Evolutionary conservation across 2,888 invertebrate species (phyloP).

Genomic region (Drosophila hawaiiensis): DNA sequence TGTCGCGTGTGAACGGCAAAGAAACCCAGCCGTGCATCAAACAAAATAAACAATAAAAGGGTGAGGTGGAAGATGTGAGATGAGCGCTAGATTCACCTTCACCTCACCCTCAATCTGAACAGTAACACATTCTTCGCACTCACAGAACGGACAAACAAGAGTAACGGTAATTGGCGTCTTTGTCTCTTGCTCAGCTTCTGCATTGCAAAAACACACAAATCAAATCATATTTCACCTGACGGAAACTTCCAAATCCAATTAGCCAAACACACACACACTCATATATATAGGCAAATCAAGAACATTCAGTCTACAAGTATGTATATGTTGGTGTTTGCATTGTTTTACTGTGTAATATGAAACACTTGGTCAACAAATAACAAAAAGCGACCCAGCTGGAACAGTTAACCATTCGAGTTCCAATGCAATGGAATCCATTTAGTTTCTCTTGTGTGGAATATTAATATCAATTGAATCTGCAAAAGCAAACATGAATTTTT

Average conservation of each 20-base stretch:
- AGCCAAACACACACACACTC: slow-evolving; percentile 33
- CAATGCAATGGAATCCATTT: slow-evolving; percentile 4
- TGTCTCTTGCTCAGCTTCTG: slow-evolving; percentile 22
- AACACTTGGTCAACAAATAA: slow-evolving; percentile 30
- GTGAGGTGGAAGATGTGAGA: neutral
- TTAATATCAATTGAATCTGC: slow-evolving; percentile 2
- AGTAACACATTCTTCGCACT: slow-evolving; percentile 10
- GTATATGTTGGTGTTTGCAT: neutral
- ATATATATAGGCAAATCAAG: slow-evolving; percentile 11
- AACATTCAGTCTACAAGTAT: slow-evolving; percentile 1
- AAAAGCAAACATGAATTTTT: neutral
- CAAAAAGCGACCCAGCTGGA: slow-evolving; percentile 6
- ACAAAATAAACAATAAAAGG: slow-evolving; percentile 9
- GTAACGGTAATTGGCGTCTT: slow-evolving; percentile 15
- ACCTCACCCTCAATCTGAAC: slow-evolving; percentile 13
- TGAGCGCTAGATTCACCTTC: slow-evolving; percentile 25
- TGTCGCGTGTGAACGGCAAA: slow-evolving; percentile 24
- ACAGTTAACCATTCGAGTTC: slow-evolving; percentile 14
- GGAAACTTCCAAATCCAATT: slow-evolving; percentile 56
- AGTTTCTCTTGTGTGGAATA: neutral
- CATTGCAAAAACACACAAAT: slow-evolving; percentile 16
- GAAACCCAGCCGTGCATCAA: slow-evolving; percentile 5
- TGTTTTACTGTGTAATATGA: slow-evolving; percentile 19
- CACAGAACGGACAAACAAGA: slow-evolving; percentile 15
- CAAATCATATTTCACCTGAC: slow-evolving; percentile 25